Conservation (phyloP, 2,113 vertebrate genomes). For the Apteryx mantelli region DNA sequence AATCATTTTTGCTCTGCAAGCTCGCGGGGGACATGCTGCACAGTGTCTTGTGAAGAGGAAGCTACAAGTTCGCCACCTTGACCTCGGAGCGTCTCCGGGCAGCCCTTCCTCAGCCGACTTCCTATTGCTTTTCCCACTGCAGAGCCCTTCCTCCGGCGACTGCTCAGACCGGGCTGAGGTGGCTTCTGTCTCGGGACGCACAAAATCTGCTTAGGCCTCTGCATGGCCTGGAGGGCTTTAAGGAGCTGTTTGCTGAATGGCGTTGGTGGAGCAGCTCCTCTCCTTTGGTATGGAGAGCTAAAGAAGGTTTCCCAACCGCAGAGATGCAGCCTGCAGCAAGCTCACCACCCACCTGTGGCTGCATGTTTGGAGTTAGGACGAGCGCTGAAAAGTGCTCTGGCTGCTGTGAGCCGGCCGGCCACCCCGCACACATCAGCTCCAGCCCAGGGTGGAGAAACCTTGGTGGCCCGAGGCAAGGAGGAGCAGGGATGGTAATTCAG, state of each 20-base stretch:
- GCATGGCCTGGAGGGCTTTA: accelerated
- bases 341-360: background rate
- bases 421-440: background rate
- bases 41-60: background rate
- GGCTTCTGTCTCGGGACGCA: background rate
- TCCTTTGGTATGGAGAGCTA: background rate
- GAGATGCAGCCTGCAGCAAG: background rate
- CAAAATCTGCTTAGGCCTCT: background rate
- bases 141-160: background rate
- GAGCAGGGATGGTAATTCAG: background rate
- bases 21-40: background rate
- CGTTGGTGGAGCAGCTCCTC: background rate
- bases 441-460: background rate
- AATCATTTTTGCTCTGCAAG: background rate
- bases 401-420: background rate
- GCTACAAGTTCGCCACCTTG: background rate
- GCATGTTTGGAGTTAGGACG: background rate
- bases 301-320: background rate
- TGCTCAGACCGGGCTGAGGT: background rate
- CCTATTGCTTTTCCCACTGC: slow-evolving; percentile 28
- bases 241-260: background rate
- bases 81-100: background rate
- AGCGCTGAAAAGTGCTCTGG: background rate
- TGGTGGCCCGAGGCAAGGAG: background rate
- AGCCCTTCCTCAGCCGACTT: accelerated